Evolutionary conservation across 1,140 invertebrate genomes (phyloP), one percentile per base, ranked within the genome.

Genomic region (Gryon sp.): DNA sequence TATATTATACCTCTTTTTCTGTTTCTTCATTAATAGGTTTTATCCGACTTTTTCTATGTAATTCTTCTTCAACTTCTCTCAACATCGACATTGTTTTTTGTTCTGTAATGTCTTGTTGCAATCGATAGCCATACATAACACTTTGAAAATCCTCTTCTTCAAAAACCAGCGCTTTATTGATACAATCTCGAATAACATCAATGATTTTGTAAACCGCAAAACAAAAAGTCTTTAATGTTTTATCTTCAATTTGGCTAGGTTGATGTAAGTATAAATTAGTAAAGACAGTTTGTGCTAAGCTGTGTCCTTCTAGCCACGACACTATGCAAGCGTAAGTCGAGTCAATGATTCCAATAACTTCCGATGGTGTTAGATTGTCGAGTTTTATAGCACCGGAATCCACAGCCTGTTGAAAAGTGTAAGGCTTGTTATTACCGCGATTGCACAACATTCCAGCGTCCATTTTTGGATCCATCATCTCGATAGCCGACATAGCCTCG

Each of bases 381-480:
- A 98, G 88, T 88, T 97, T 97, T 18, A 99, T 86, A 74, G 92
- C 91, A 4, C 93, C 93, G 78, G 91, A 91, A 92, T 93, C 91
- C 14, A 97, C 92, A 63, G 96, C 94, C 82, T 97, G 93, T 78
- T 95, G 92, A 84, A 99, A 97, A 50, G 93, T 97, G n/a, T 96
- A 91, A 24, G 96, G 93, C 85, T 95, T 93, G 80, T 94, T 93
- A 75, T 93, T 93, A 6, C 93, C 93, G 82, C 95, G 91, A 88
- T 99, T 98, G 84, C 97, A 98, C 76, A 97, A 87, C 97, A 99
- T 99, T 15, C 98, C 98, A 32, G 97, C 97, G 91, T 99, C 98
- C 98, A 99, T 99, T 91, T 99, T 99, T 0, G 97, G 97, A 89
- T 99, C 98, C 98, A 99, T 99, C 96, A 99, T 98, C 88, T 99